Evolutionary conservation across 1,140 invertebrate species (phyloP).

Genomic region (Dryas iulia): DNA sequence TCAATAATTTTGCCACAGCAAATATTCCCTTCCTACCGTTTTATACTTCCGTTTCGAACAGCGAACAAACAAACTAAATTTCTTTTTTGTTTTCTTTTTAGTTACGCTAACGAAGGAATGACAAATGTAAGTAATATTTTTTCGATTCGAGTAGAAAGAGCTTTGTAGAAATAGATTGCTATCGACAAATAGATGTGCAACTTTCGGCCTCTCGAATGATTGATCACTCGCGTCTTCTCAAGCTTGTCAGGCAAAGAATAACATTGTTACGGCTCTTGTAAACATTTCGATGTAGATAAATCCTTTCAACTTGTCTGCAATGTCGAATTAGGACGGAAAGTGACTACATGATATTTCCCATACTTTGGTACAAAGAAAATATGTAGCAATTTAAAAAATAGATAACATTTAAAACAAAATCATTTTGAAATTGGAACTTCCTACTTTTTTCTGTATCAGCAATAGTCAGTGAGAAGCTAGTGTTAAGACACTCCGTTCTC

Average conservation of each 20-base stretch:
- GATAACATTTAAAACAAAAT: no score
- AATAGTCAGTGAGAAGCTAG: no score
- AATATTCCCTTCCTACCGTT: no score
- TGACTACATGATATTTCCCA: not conserved
- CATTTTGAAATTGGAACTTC: no score
- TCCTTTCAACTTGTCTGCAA: slow-evolving; percentile 54
- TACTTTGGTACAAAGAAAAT: not conserved
- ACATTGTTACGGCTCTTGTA: slow-evolving; percentile 72
- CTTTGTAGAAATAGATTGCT: slow-evolving; percentile 18
- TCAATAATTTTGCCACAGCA: no score
- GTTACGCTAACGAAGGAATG: not conserved
- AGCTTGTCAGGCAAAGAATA: slow-evolving; percentile 72
- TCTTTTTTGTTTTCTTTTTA: slow-evolving; percentile 13
- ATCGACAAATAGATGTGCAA: slow-evolving; percentile 19
- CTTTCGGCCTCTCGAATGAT: slow-evolving; percentile 22
- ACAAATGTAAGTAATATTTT: not conserved
- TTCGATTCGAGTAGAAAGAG: not conserved
- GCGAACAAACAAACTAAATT: not conserved
- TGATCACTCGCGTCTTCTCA: slow-evolving; percentile 39
- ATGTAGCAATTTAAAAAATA: no score
- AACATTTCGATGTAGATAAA: slow-evolving; percentile 61
- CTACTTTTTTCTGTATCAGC: no score
- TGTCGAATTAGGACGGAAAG: slow-evolving; percentile 5
- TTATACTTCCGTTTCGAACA: not conserved
- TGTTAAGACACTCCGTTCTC: no score